phyloP scores from a whole-genome alignment of 2,888 invertebrate species.

The Pseudanteris insignis region DNA sequence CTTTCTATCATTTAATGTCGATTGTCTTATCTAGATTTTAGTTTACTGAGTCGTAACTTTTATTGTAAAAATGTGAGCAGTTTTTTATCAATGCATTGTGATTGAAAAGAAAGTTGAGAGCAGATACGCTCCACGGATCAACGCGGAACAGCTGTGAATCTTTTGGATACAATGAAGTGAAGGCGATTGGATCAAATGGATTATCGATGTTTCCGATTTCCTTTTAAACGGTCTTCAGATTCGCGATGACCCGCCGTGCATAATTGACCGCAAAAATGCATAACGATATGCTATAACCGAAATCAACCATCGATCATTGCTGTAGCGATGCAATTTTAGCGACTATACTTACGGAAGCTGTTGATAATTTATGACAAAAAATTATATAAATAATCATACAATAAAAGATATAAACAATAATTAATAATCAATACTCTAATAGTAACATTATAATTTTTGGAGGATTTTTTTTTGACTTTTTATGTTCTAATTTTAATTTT shows the following conservation, averaged over 20 bases:
- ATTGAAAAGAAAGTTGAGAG: constrained; percentile 39
- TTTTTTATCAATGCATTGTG: constrained; percentile 28
- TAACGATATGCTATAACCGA: constrained; percentile 2
- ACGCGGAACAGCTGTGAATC: constrained; percentile 28
- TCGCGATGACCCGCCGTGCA: constrained; percentile 2
- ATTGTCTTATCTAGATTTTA: constrained; percentile 17
- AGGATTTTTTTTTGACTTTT: no score
- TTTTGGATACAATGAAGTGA: constrained; percentile 12
- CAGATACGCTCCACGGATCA: constrained; percentile 21
- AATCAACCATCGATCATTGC: no score
- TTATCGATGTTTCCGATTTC: constrained; percentile 28
- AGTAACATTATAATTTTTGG: no score
- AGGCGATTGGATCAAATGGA: constrained; percentile 28
- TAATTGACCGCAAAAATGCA: constrained; percentile 17
- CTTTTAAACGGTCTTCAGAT: constrained; percentile 7
- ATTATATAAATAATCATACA: no score
- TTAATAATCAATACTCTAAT: no score
- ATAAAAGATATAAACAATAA: no score
- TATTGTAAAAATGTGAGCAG: constrained; percentile 13
- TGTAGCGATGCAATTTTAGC: no score
- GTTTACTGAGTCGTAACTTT: constrained; percentile 23
- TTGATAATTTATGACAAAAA: no score
- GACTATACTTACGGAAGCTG: no score
- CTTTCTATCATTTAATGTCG: constrained; percentile 17
- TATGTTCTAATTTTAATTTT: no score